Base-by-base conservation (phyloP, 2,113 vertebrate genomes). In the Polyodon spathula region DNA sequence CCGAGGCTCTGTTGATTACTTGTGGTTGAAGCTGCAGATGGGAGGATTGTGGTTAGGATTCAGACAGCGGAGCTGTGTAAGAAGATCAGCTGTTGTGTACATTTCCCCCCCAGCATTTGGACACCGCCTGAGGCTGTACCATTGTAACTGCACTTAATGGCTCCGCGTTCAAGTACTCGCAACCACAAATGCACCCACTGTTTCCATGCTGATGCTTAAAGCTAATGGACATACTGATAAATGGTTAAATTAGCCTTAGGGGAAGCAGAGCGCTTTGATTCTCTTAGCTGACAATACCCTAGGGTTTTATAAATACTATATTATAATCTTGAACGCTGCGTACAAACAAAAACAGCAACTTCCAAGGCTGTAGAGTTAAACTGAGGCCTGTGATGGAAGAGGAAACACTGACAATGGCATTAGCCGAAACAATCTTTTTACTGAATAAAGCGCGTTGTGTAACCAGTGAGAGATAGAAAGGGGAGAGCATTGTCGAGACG, bases 1-100 rank as follows among this genome's bases (percentile, higher is more conserved):
- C 66, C 55, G 74, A 63, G 80, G 73, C 82, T 83, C 77, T 75
- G 69, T 73, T 84, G 80, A 76, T 62, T 67, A 61, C 64, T 83
- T 86, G 82, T 68, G 86, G 84, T 86, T 81, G 81, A 75, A 76
- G 75, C 65, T 73, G 65, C 72, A 78, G 78, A 80, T 57, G 40
- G 59, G 64, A 70, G 68, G 65, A 66, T 78, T 81, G 78, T 67
- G 78, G 70, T 78, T 60, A 62, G 53, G 54, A 67, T 72, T 71
- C 80, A 78, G 78, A 85, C 77, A 66, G 71, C 73, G 64, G 69
- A 54, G 59, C 37, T 43, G 39, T 82, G 76, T 81, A 76, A 83
- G 72, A 77, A 66, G 76, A 82, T 76, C 74, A 6, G 66, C 65
- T 62, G 10, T 53, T 69, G 64, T 60, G 61, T 74, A 6, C 67